Base-by-base conservation (phyloP, 2,113 vertebrate genomes). In the Neotoma lepida region DNA sequence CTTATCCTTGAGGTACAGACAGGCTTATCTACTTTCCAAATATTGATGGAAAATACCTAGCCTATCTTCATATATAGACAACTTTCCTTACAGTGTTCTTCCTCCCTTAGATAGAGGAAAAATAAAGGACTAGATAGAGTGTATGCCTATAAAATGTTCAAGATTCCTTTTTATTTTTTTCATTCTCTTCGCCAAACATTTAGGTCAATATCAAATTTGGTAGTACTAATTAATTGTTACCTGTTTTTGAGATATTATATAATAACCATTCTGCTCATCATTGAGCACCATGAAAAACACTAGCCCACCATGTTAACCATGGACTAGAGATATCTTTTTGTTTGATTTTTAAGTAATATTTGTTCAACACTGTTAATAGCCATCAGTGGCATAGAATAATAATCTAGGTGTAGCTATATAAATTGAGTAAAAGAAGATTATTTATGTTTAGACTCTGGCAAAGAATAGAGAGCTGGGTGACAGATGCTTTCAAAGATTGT, bases 381-480 rank as follows among this genome's bases (percentile, higher is more conserved):
- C 13, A 70, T 88, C 26, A 70, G 0, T 78, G 28, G 49, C 86
- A 73, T 8, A 68, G 15, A 73, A 51, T 78, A 22, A 1, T 46
- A 64, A 80, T 24, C 35, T 82, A 22, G 4, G 76, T 77, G 51
- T 68, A 93, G 61, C 1, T 18, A 91, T 46, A 41, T 0, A 88
- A 56, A 3, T 44, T 84, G 56, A 58, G 7, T 87, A 86, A 93
- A 81, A 51, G 61, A 15, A 28, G 9, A 80, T 76, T 73, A 12
- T 20, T 87, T 44, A 63, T 95, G 30, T 76, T 90, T 86, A 81
- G 90, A 81, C 89, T 93, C 85, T 95, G 87, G 61, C 49, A 87
- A 96, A 88, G 30, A 95, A 74, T 33, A 61, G 15, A 63, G 87
- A 71, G 35, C 24, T 61, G 90, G 84, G 86, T 90, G n/a, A 39